Percentiles rank a stretch among this genome's conserved stretches.
phyloP scores from a whole-genome alignment of 2,113 vertebrate species.

The Penelope pileata region DNA sequence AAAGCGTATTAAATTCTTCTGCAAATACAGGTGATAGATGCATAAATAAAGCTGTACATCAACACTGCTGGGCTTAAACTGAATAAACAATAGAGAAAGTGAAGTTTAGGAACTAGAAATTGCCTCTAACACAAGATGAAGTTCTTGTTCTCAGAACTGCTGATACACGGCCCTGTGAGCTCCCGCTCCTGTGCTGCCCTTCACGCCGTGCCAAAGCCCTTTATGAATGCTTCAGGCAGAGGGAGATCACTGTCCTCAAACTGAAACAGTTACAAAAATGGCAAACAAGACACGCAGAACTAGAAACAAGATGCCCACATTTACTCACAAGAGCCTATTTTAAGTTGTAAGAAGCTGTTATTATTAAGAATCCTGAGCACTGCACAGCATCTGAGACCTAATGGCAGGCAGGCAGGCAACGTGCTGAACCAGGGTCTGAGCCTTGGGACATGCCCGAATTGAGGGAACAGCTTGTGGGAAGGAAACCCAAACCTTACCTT shows the following conservation, averaged over 20 bases:
- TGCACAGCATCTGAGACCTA: background rate
- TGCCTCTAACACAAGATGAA: background rate
- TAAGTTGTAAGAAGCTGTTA: background rate
- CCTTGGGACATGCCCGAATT: background rate
- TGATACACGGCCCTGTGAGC: background rate
- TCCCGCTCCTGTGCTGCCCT: background rate
- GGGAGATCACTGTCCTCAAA: background rate
- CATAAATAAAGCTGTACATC: background rate
- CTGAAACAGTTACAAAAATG: background rate
- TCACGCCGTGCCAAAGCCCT: background rate
- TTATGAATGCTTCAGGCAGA: background rate
- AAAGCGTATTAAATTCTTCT: background rate
- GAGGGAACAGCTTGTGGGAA: background rate
- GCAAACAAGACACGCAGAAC: background rate
- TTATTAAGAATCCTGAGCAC: background rate
- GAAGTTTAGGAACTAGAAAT: background rate
- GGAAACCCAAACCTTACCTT: background rate
- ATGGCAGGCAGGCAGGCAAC: background rate
- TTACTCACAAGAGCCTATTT: background rate
- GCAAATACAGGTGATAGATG: accelerated
- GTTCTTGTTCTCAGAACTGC: background rate
- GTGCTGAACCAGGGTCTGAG: background rate
- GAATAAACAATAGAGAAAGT: background rate
- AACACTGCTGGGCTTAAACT: background rate
- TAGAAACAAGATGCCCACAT: background rate